A percentile compares a stretch with the other conserved stretches of the same genome.
Evolutionary conservation across 2,113 vertebrate species (phyloP).

Genomic region (Anguilla rostrata): DNA sequence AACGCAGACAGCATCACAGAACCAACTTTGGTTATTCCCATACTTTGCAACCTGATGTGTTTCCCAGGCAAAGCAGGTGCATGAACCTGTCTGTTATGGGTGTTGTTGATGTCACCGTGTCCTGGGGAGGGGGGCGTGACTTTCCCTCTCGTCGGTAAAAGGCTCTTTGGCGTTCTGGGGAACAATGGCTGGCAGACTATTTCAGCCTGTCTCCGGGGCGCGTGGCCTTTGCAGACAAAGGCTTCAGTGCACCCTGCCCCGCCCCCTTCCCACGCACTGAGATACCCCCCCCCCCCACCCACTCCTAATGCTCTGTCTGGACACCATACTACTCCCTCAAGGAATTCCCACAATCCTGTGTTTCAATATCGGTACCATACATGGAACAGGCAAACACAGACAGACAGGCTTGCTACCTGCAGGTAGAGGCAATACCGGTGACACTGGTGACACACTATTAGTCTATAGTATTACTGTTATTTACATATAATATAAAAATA

Average conservation of each 20-base stretch:
- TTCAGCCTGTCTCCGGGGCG: background rate
- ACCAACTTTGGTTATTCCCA: background rate
- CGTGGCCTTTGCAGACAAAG: background rate
- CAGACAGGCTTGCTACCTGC: background rate
- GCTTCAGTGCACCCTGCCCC: background rate
- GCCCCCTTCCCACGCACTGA: background rate
- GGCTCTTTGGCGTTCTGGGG: background rate
- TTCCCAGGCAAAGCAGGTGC: background rate
- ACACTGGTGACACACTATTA: too few species aligned
- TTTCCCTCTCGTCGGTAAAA: background rate
- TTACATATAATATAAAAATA: too few species aligned
- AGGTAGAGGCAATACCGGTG: background rate
- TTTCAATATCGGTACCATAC: background rate
- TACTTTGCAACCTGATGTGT: background rate
- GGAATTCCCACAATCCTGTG: background rate
- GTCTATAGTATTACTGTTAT: too few species aligned
- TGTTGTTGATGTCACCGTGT: background rate
- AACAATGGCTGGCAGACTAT: conserved; percentile 2
- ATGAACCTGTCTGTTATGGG: too few species aligned
- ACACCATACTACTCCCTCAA: background rate
- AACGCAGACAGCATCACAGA: background rate
- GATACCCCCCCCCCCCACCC: background rate
- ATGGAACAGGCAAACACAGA: background rate
- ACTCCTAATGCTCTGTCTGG: background rate
- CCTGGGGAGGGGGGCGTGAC: background rate